Base-by-base conservation (phyloP, 2,888 invertebrate species). In the Andricus curvator region DNA sequence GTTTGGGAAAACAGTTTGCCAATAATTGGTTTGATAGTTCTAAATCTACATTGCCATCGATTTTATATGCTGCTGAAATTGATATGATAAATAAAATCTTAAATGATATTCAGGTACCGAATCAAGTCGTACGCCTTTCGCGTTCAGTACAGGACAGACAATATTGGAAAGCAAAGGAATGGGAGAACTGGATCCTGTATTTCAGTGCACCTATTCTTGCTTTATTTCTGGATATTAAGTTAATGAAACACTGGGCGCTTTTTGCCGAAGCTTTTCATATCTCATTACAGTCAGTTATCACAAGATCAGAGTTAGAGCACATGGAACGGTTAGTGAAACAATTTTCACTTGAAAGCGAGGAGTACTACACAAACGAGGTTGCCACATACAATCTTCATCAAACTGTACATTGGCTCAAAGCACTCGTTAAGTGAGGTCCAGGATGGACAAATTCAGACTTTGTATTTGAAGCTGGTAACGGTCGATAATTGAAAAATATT, bases 401-500 rank as follows among this genome's bases (percentile, higher is more conserved):
- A 25, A 44, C 79, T 2, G 25, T 62, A 22, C 79, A 80, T 64
- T 20, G 70, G 8, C 64, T 62, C 3, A 25, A 64, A 41, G 74
- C 78, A 33, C 66, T 80, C 6, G n/a, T 8, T 22, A 67, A 80
- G 22, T 81, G 68, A 66, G 79, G 77, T 8, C 68, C 81, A 51
- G 9, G 78, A 17, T 80, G 76, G 78, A 29, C 78, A 29, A 68
- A 78, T 22, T 60, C 68, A 33, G 74, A 77, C 0, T 80, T 74
- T 67, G 41, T 25, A 13, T 83, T 83, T 56, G 80, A 82, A 62
- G 68, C 78, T 2, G 80, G 76, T 25, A 80, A 82, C 62, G 66
- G 65, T 22, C 80, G 77, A 25, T 25, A 79, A 6, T 25, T 78
- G 15, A 80, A 80, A 44, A 67, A 79, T 25, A 65, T 82, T 41